Evolutionary conservation across 2,113 vertebrate genomes (phyloP), one percentile per base, ranked within the genome.

Genomic region (Cyprinodon tularosa): DNA sequence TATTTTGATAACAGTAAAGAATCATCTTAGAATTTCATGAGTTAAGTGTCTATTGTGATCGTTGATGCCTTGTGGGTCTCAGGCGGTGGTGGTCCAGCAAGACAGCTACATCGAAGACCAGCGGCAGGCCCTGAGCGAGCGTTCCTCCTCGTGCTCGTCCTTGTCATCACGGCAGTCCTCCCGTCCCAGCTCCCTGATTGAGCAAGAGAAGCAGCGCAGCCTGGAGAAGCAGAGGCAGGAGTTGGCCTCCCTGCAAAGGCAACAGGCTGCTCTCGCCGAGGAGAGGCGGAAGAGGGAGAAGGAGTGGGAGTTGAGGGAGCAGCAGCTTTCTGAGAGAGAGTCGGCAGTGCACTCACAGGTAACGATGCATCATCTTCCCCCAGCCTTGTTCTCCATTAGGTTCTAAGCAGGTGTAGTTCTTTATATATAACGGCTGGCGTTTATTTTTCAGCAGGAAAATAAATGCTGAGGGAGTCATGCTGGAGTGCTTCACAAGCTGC

Each of bases 171-270:
- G 97, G 4, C 85, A 92, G 39, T 77, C 85, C 3, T 94, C 94
- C 0, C 94, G 97, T 8, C 96, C 96, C 12, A 89, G 92, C 78
- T 97, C 97, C 0, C 94, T 99, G 82, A 92, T 97, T 0, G 97
- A 99, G 83, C 98, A 99, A 91, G 98, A 99, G 93, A 98, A 98
- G 93, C 97, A 99, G 92, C 96, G 98, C 74, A 99, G 94, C 92
- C 90, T 98, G 90, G 97, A 99, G 91, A 97, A 98, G 88, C 97
- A 97, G 88, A 94, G 97, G 37, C 97, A 99, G 93, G 98, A 98
- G 76, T 47, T 96, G 80, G 95, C 96, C n/a, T 93, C 96, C 74
- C 94, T 98, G 74, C 96, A 97, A 91, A 94, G 94, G 80, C 97
- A 96, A 84, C 97, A 97, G 90, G 88, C 94, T 0, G 96, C 97